Evolutionary conservation across 2,113 vertebrate species (phyloP).

Genomic region (Bettongia penicillata): DNA sequence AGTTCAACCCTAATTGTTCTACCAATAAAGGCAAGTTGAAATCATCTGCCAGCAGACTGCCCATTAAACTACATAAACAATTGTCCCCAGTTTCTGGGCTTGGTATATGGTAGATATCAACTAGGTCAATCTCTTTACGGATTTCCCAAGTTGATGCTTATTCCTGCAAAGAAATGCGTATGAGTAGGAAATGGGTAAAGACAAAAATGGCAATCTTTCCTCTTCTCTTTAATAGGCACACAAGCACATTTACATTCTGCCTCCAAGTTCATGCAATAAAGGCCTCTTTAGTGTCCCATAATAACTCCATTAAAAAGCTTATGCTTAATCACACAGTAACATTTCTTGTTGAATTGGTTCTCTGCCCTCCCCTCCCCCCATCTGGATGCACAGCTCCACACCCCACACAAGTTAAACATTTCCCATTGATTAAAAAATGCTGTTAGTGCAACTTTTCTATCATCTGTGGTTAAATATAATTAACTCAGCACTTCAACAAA

Average conservation of each 20-base stretch:
- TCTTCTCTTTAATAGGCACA: conserved; percentile 71
- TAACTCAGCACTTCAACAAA: conserved; percentile 81
- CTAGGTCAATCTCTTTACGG: conserved; percentile 23
- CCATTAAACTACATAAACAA: conserved; percentile 34
- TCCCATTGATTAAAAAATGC: conserved; percentile 76
- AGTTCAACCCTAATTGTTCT: conserved; percentile 62
- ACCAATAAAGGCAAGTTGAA: conserved; percentile 67
- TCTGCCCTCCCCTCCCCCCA: conserved; percentile 59
- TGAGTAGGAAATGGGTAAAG: conserved; percentile 23
- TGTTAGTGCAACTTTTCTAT: conserved; percentile 76
- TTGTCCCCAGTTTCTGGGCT: conserved; percentile 18
- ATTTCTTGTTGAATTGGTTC: conserved; percentile 61
- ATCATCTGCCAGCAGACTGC: not conserved
- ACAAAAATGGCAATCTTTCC: conserved; percentile 14
- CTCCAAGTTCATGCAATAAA: conserved; percentile 78
- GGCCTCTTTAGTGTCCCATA: conserved; percentile 79
- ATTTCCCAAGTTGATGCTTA: conserved; percentile 61
- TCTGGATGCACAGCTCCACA: conserved; percentile 68
- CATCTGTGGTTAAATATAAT: conserved; percentile 78
- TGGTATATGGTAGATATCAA: not conserved
- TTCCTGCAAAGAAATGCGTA: conserved; percentile 61
- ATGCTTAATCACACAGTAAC: conserved; percentile 78
- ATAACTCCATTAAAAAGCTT: conserved; percentile 80
- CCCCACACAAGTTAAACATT: conserved; percentile 74
- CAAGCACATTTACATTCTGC: conserved; percentile 74